Base-by-base conservation (phyloP, 2,113 vertebrate species). In the Gadus chalcogrammus region DNA sequence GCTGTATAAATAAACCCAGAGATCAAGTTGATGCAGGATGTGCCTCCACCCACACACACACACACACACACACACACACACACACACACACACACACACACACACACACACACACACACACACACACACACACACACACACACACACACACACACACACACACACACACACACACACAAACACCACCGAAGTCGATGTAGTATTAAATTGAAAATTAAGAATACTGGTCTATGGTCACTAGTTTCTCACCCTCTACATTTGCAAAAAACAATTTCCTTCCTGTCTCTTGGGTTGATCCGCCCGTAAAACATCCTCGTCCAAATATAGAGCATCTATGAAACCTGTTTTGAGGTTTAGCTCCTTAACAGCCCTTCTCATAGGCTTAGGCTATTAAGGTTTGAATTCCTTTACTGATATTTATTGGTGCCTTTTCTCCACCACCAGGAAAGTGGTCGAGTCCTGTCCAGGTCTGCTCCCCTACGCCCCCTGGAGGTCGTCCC, bases 1-100 rank as follows among this genome's bases (percentile, higher is more conserved):
- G 2, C 61, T 67, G 76, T 83, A 83, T 85, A 81, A 87, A 88
- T 85, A 86, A 79, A 70, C 61, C 15, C 35, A 24, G 78, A 68
- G 73, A 76, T 79, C 78, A 61, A 28, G 75, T 69, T 84, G 59
- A 76, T 74, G 72, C 75, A 73, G 48, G 20, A 20, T 31, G 17
- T 15, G 12, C 31, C 56, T 52, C n/a, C 13, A 67, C 52, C 20
- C 62, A 67, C 55, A 61, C 58, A 59, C 18, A 61, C 35, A 61
- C 24, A 24, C 69, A 28, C 61, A 64, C 70, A 52, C 68, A 27
- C 15, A 67, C 38, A 24, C 62, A 67, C 48, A 61, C 58, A 28
- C 27, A 20, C 18, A 61, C 35, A 61, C 24, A 24, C 69, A 28
- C 61, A 64, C 70, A 52, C 68, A 27, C 15, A 67, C 52, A 24